Evolutionary conservation across 2,888 invertebrate species (phyloP).

Genomic region (Dorcus parallelipipedus): DNA sequence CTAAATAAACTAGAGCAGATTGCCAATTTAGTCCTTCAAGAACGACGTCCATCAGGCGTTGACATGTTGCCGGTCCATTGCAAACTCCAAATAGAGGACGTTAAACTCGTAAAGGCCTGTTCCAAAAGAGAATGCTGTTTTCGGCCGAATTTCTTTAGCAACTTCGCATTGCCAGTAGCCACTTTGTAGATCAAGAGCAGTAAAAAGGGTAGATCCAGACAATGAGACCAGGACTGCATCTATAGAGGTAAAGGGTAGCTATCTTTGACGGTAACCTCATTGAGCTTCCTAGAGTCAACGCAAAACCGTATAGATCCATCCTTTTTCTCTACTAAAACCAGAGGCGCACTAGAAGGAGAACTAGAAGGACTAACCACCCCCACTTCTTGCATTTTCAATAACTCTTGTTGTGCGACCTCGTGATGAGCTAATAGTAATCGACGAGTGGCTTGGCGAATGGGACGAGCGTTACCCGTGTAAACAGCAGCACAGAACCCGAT

Average conservation of each 20-base stretch:
- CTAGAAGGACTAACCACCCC: constrained; percentile 10
- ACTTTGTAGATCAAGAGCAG: background rate
- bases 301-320: background rate
- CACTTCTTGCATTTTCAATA: constrained; percentile 9
- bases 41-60: too few species aligned
- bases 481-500: too few species aligned
- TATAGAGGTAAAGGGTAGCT: too few species aligned
- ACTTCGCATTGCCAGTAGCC: background rate
- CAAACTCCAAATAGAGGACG: background rate
- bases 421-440: too few species aligned
- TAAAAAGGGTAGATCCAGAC: too few species aligned
- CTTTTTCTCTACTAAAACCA: background rate
- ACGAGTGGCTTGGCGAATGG: background rate
- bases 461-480: background rate
- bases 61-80: too few species aligned
- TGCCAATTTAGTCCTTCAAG: background rate
- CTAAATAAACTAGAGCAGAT: background rate
- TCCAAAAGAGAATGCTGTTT: background rate
- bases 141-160: background rate
- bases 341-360: background rate
- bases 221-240: too few species aligned
- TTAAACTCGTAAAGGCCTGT: background rate
- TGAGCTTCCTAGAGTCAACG: background rate
- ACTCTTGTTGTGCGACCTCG: constrained; percentile 5
- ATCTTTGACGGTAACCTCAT: too few species aligned